phyloP scores from a whole-genome alignment of 2,888 invertebrate genomes.

The Lasioglossum figueresi region DNA sequence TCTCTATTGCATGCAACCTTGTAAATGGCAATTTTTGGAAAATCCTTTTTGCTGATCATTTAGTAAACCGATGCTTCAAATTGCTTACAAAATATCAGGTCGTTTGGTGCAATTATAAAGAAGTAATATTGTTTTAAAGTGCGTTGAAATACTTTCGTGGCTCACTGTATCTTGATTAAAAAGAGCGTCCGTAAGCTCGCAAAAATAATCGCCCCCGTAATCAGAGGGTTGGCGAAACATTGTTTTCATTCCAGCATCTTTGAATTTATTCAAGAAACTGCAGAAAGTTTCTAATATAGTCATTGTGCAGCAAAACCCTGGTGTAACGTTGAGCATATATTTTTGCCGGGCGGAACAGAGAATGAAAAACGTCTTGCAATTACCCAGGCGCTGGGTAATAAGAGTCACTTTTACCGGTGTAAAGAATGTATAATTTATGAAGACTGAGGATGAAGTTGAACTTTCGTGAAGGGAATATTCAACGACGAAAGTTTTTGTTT shows the following conservation, averaged over 20 bases:
- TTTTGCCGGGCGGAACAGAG: not conserved
- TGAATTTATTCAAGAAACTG: not conserved
- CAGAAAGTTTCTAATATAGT: not conserved
- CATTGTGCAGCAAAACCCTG: not conserved
- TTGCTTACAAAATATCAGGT: too few species aligned
- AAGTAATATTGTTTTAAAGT: too few species aligned
- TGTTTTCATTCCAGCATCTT: not conserved
- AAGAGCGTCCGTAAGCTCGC: not conserved
- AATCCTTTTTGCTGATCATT: too few species aligned
- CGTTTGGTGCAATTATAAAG: too few species aligned
- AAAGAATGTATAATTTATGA: slow-evolving; percentile 12
- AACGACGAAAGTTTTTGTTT: slow-evolving; percentile 16
- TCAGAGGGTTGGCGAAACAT: not conserved
- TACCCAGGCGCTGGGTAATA: not conserved
- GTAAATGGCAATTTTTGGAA: too few species aligned
- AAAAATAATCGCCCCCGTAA: not conserved
- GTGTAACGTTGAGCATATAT: not conserved
- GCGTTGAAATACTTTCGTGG: too few species aligned
- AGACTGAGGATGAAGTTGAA: not conserved
- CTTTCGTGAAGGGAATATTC: slow-evolving; percentile 2
- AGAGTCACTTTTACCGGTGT: slow-evolving; percentile 1
- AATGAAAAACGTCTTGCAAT: not conserved
- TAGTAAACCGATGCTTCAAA: too few species aligned
- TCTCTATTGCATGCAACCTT: too few species aligned
- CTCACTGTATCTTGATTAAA: not conserved